Base-by-base conservation (phyloP, 2,888 invertebrate species). In the Diplazon laetatorius region DNA sequence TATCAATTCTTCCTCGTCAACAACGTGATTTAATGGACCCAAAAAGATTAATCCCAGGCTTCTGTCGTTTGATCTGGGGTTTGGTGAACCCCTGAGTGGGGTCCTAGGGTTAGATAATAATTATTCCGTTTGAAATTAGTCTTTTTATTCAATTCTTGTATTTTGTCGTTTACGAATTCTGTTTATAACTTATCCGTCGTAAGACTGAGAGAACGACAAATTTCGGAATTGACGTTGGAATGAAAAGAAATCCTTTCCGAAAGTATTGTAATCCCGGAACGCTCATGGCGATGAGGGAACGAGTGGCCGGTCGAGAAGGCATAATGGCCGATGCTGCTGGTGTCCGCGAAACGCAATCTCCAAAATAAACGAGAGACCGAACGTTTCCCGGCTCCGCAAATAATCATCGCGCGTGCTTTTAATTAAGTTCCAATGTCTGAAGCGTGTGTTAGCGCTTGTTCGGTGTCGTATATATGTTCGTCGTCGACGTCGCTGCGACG, bases 331-430 rank as follows among this genome's bases (percentile, higher is more conserved):
- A 1, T 5, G 37, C n/a, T 63, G 62, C 12, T 69, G 22, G 59
- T 44, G 50, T 52, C 63, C 55, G 75, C 44, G 62, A 55, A 82
- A 87, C 86, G 88, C 88, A 89, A 89, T 88, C 88, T 88, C 88
- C 87, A 88, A 90, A 89, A 89, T 88, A 89, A 89, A 88, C 88
- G 87, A 80, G 76, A 35, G 68, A 83, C 85, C 85, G 85, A 68
- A 74, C 63, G 52, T 50, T 63, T n/a, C 65, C 76, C 82, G 71
- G 68, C 76, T 89, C 85, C 76, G 88, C 88, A 88, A 88, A 89
- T 89, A 89, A 89, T 89, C 89, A 89, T 88, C 87, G 88, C 88
- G 89, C 89, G 87, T 90, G 90, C 89, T 89, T 90, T 90, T 90
- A 90, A 90, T 90, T 90, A 90, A 90, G 89, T 90, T 89, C 84